These are phyloP conservation scores for Pteria penguin DNA, from an alignment of 2,888 invertebrate genomes.

Conservation along the genomic window DNA sequence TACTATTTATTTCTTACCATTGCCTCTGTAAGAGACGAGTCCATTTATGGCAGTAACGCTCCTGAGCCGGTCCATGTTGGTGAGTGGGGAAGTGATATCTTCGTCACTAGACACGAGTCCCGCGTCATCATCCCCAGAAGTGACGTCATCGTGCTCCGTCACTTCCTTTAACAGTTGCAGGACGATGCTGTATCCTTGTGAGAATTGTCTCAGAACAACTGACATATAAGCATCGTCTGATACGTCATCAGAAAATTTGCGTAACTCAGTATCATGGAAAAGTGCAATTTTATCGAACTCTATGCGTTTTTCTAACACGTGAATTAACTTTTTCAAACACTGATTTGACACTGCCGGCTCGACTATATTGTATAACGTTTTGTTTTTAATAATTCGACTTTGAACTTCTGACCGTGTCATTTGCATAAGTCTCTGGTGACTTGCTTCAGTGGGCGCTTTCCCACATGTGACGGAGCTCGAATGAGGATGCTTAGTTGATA, in stretches of 20 bases:
- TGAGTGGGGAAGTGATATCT: constrained; percentile 55
- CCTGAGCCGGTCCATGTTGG: constrained; percentile 53
- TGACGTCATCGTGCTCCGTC: constrained; percentile 36
- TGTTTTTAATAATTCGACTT: constrained; percentile 93
- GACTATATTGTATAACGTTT: constrained; percentile 87
- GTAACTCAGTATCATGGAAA: constrained; percentile 84
- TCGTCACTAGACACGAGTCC: constrained; percentile 53
- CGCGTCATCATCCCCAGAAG: constrained; percentile 48
- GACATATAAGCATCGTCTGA: constrained; percentile 54
- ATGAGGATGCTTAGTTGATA: constrained; percentile 74
- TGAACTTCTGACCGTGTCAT: constrained; percentile 92
- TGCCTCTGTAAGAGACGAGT: constrained; percentile 38
- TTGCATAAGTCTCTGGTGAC: constrained; percentile 93
- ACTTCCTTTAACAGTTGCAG: constrained; percentile 61
- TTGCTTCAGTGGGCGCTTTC: constrained; percentile 89
- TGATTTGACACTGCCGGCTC: constrained; percentile 90
- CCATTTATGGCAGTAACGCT: constrained; percentile 55
- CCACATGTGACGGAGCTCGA: constrained; percentile 81
- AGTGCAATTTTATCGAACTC: constrained; percentile 95
- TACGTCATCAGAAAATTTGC: constrained; percentile 80
- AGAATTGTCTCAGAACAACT: constrained; percentile 62
- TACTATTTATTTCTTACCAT: constrained; percentile 44
- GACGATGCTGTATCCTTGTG: constrained; percentile 63
- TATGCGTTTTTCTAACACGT: constrained; percentile 87
- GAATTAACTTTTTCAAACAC: constrained; percentile 88